Evolutionary conservation across 2,888 invertebrate species (phyloP).

Genomic region (Pristionchus fissidentatus): DNA sequence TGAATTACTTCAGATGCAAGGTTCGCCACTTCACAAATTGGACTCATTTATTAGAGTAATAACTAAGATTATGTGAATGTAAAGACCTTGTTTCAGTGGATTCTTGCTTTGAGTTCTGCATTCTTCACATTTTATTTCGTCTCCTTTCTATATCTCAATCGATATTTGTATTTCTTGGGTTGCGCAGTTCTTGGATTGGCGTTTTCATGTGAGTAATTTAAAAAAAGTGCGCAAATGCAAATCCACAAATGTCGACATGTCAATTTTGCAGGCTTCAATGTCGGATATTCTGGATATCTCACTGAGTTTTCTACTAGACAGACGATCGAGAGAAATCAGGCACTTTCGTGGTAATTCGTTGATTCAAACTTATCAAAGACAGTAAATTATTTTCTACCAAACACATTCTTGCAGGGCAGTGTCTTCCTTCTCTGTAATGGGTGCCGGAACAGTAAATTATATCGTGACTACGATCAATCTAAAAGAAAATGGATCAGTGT

Average conservation of each 20-base stretch:
- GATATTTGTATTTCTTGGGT: slow-evolving; percentile 34
- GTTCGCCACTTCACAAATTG: not conserved
- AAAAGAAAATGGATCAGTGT: not conserved
- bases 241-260: not conserved
- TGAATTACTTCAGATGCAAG: slow-evolving; percentile 9
- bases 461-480: not conserved
- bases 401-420: slow-evolving; percentile 3
- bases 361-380: not conserved
- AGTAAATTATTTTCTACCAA: not conserved
- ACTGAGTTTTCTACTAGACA: slow-evolving; percentile 38
- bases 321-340: slow-evolving; percentile 38
- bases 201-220: slow-evolving; percentile 14
- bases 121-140: slow-evolving; percentile 27
- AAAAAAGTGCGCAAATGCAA: not conserved
- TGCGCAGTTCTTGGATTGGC: slow-evolving; percentile 32
- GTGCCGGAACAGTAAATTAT: not conserved
- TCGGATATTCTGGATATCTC: slow-evolving; percentile 42
- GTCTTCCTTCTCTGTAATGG: not conserved
- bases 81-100: not conserved
- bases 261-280: slow-evolving; percentile 40
- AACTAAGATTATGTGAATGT: no score
- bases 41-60: not conserved
- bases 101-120: not conserved
- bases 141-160: slow-evolving; percentile 28
- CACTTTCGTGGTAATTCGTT: slow-evolving; percentile 37